These are phyloP conservation scores for Danio aesculapii DNA, from an alignment of 2,797 vertebrate genomes.

Conservation along the genomic window DNA sequence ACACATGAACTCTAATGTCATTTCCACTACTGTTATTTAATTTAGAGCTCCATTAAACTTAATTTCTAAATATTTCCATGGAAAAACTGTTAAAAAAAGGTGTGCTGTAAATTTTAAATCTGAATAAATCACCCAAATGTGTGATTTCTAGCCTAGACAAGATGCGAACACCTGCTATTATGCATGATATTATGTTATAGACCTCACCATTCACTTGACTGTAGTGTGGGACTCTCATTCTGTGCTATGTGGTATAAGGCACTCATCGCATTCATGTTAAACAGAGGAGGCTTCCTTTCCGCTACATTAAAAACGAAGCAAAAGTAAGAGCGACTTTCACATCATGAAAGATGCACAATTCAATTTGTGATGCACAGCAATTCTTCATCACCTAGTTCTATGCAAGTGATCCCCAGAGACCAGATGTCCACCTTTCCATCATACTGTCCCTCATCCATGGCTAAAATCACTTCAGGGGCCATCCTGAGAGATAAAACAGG, in stretches of 20 bases:
- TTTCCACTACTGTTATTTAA: too few species aligned
- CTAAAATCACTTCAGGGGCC: constrained; percentile 99
- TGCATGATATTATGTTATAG: background rate
- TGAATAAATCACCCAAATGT: too few species aligned
- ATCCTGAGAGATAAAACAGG: constrained; percentile 80
- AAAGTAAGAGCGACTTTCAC: constrained; percentile 12
- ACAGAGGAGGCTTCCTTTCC: constrained; percentile 98
- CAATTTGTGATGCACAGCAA: background rate
- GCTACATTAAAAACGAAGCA: constrained; percentile 76
- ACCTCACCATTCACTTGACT: constrained; percentile 97
- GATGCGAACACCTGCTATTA: background rate
- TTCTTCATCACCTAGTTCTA: constrained; percentile 91
- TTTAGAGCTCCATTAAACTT: too few species aligned
- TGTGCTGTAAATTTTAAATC: too few species aligned
- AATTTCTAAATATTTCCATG: too few species aligned
- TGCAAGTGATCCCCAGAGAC: constrained; percentile 99
- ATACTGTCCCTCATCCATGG: constrained; percentile 99
- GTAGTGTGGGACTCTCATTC: constrained; percentile 98
- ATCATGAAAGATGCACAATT: background rate
- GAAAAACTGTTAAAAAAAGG: too few species aligned
- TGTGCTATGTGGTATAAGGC: constrained; percentile 99
- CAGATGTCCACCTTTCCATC: constrained; percentile 98
- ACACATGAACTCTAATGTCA: too few species aligned
- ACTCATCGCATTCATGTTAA: constrained; percentile 99
- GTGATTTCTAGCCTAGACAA: too few species aligned